These are phyloP conservation scores for Chaenocephalus aceratus DNA, from an alignment of 2,113 vertebrate genomes.

Conservation along the genomic window DNA sequence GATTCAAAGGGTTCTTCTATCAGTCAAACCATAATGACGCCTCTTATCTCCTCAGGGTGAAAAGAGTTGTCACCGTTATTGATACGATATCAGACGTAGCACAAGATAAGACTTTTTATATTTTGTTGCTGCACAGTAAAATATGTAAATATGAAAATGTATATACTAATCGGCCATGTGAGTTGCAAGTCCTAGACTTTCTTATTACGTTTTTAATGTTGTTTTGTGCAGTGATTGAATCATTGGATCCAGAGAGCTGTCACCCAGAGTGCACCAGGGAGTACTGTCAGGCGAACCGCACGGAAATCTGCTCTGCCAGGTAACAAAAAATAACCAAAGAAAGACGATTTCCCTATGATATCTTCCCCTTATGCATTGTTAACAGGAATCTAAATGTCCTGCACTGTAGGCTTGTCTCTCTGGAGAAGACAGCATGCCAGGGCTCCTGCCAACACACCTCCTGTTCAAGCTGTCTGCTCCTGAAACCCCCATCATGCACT, in stretches of 20 bases:
- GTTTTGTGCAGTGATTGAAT: slow-evolving; percentile 70
- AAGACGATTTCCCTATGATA: background rate
- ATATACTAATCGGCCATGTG: background rate
- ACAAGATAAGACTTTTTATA: slow-evolving; percentile 3
- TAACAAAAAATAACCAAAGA: slow-evolving; percentile 18
- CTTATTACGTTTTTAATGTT: background rate
- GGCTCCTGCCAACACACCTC: slow-evolving; percentile 82
- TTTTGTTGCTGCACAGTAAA: slow-evolving; percentile 3
- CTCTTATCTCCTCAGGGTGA: slow-evolving; percentile 68
- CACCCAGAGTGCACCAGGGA: slow-evolving; percentile 78
- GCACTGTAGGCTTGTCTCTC: slow-evolving; percentile 64
- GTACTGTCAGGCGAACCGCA: slow-evolving; percentile 74
- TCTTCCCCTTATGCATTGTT: background rate
- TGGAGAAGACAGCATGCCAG: slow-evolving; percentile 68
- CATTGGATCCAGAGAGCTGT: slow-evolving; percentile 64
- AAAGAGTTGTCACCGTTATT: slow-evolving; percentile 42
- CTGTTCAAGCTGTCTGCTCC: slow-evolving; percentile 79
- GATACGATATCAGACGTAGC: slow-evolving; percentile 56
- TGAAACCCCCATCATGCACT: slow-evolving; percentile 69
- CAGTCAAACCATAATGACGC: slow-evolving; percentile 60
- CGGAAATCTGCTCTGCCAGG: slow-evolving; percentile 79
- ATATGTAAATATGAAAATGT: background rate
- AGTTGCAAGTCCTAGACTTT: background rate
- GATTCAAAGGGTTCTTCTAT: slow-evolving; percentile 67
- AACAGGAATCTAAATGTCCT: background rate